These are phyloP conservation scores for Corythornis cristatus DNA, from an alignment of 2,113 vertebrate genomes.

Conservation along the genomic window DNA sequence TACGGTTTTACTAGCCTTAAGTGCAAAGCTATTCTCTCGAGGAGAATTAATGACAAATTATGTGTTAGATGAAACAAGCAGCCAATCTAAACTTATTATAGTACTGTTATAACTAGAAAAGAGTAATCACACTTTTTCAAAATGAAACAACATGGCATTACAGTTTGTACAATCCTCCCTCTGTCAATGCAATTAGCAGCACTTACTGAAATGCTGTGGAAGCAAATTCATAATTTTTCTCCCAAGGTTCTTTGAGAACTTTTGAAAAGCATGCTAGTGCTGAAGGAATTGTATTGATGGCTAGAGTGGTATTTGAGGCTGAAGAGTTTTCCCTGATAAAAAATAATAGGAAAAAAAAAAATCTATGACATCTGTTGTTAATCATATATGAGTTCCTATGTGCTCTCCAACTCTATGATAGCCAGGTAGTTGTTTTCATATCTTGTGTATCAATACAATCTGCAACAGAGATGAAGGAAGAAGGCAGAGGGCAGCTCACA, in stretches of 20 bases:
- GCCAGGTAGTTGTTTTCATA: conserved; percentile 12
- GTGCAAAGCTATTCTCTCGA: neutral
- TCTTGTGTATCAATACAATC: neutral
- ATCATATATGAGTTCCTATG: neutral
- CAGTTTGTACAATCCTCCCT: neutral
- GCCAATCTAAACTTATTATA: neutral
- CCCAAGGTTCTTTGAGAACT: neutral
- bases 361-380: neutral
- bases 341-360: neutral
- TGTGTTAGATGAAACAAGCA: neutral
- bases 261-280: neutral
- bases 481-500: conserved; percentile 1
- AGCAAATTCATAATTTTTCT: neutral
- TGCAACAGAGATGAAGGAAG: conserved; percentile 34
- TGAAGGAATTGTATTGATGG: neutral
- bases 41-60: neutral
- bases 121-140: neutral
- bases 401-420: neutral
- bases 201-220: neutral
- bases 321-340: neutral
- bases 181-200: neutral
- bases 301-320: neutral
- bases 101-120: neutral
- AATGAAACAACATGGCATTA: neutral
- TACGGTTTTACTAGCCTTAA: neutral